Evolutionary conservation across 2,797 vertebrate species (phyloP).

Genomic region (Rhodeus uyekii): DNA sequence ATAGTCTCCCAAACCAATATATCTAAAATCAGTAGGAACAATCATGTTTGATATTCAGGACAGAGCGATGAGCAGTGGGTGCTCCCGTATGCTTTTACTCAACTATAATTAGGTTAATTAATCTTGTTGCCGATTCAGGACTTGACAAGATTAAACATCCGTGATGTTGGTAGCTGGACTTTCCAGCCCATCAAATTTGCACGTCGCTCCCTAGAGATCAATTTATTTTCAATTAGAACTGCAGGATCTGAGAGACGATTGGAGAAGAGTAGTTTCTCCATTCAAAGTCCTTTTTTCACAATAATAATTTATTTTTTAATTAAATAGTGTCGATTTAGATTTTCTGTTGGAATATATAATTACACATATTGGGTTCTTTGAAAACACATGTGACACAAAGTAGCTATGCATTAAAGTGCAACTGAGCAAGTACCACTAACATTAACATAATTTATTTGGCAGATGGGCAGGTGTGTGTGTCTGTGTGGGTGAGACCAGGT

Average conservation of each 20-base stretch:
- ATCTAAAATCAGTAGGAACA: conserved; percentile 60
- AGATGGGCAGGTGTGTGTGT: conserved; percentile 30
- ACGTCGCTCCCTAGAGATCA: conserved; percentile 66
- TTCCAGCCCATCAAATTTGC: conserved; percentile 74
- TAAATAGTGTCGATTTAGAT: neutral
- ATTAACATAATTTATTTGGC: conserved; percentile 7
- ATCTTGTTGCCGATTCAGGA: conserved; percentile 68
- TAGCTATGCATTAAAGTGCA: neutral
- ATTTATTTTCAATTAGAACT: conserved; percentile 79
- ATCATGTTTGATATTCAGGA: conserved; percentile 64
- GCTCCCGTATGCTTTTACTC: conserved; percentile 63
- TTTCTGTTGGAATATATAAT: neutral
- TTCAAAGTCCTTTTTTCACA: neutral
- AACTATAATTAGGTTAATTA: conserved; percentile 75
- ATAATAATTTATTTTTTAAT: neutral
- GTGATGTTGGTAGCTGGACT: conserved; percentile 65
- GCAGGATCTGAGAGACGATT: conserved; percentile 57
- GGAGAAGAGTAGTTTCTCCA: neutral
- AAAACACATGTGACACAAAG: neutral
- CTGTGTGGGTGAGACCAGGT: conserved; percentile 33
- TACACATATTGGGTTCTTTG: neutral
- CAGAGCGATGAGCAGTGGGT: conserved; percentile 52
- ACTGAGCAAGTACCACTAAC: neutral
- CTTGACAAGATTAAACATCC: conserved; percentile 73
- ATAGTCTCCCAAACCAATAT: conserved; percentile 40